Evolutionary conservation across 2,888 invertebrate species (phyloP), one percentile per base, ranked within the genome.

Genomic region (Phyto melanocephala): DNA sequence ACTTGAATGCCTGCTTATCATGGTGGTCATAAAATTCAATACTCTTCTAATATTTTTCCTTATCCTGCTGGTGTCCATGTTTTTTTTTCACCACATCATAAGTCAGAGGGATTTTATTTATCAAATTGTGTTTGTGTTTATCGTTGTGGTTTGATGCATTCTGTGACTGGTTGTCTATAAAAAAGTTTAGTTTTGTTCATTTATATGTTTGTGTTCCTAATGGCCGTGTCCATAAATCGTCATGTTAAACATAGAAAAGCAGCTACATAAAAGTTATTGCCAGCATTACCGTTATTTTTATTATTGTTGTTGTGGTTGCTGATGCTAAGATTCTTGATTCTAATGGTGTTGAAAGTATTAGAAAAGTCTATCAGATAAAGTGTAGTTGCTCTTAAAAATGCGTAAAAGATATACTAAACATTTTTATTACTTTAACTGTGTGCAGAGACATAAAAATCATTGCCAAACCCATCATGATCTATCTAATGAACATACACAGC

Each of bases 11-110:
- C 54, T 81, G 56, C 77, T 68, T 65, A 70, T 74, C 63, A 70
- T 56, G 50, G 22, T 17, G 42, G 28, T 33, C 74, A 84, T 82
- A 82, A 84, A 82, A 81, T 54, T 70, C 60, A 50, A 68, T 56
- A 50, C 33, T 67, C 22, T 40, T 15, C 15, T 11, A 11, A 45
- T 63, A 37, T 22, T 47, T 15, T 35, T 20, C 20, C 13, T 28
- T 50, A 54, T 65, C 58, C 50, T 42, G n/a, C 1, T 67, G 11
- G 35, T 71, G 17, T 42, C 22, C 42, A 35, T 13, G n/a, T 72
- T 50, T 17, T 4, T 71, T 50, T 33, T 7, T 37, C 7, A 17
- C 40, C 5, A 40, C 40, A 40, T n/a, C n/a, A 40, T 6, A 28
- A 28, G 28, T 28, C 5, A 40, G n/a, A n/a, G 1, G 2, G 15